A percentile compares a stretch with the other conserved stretches of the same genome.
Conservation (phyloP, 2,797 vertebrate species). For the Lacerta viridis region DNA sequence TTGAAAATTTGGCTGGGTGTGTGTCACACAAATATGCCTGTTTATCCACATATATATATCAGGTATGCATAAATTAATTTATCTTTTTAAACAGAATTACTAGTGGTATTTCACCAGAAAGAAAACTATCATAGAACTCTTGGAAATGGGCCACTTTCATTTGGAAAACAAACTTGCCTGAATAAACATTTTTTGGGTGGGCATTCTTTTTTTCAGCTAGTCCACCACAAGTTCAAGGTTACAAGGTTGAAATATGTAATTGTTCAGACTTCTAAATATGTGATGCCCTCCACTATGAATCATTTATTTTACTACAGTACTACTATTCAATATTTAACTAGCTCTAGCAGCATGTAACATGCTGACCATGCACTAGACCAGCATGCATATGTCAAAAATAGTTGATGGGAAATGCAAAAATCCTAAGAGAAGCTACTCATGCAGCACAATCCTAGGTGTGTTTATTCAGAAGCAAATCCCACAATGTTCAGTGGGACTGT, state of each 20-base stretch:
- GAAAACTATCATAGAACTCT: neutral
- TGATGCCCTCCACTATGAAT: neutral
- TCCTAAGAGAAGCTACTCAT: neutral
- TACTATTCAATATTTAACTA: neutral
- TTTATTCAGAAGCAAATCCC: no score
- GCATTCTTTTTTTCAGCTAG: neutral
- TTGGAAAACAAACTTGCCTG: neutral
- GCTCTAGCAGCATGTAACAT: neutral
- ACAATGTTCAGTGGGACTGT: no score
- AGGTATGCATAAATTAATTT: neutral
- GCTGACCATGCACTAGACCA: neutral
- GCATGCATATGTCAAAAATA: neutral
- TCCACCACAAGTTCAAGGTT: neutral
- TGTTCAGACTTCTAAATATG: neutral
- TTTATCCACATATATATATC: conserved; percentile 34
- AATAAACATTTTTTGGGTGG: neutral
- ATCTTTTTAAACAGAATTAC: neutral
- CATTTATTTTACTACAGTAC: neutral
- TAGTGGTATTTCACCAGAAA: neutral
- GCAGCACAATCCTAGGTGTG: neutral
- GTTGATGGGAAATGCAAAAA: neutral
- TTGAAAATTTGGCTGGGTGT: neutral
- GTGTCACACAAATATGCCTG: conserved; percentile 58
- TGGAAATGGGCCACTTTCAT: neutral
- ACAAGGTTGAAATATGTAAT: neutral